These are phyloP conservation scores for Conopomorpha cramerella DNA, from an alignment of 1,140 invertebrate species.

Conservation along the genomic window DNA sequence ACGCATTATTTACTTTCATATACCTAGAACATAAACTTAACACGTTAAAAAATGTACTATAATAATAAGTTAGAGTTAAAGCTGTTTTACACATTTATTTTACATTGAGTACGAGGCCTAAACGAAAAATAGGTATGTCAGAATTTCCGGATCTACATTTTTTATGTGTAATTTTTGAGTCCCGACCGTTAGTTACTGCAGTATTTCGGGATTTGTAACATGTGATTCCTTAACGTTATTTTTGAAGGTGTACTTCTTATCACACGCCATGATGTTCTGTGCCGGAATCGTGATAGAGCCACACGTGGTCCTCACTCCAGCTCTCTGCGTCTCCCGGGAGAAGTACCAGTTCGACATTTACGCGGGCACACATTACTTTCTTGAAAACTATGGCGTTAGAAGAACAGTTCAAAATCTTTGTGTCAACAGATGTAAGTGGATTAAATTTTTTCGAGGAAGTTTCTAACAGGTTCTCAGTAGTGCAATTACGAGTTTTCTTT, in stretches of 20 bases:
- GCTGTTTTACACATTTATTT: background rate
- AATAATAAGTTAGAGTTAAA: no score
- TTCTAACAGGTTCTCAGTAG: background rate
- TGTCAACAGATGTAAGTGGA: slow-evolving; percentile 31
- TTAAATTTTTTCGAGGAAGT: no score
- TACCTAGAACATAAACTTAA: no score
- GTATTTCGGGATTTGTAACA: no score
- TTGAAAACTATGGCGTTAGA: slow-evolving; percentile 15
- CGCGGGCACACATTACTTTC: slow-evolving; percentile 27
- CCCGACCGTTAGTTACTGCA: no score
- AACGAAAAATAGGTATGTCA: background rate
- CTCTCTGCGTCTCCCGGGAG: slow-evolving; percentile 34
- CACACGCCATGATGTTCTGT: slow-evolving; percentile 43
- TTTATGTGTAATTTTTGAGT: background rate
- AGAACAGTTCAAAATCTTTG: slow-evolving; percentile 25
- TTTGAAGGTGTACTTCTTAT: slow-evolving; percentile 27
- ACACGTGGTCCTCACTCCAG: slow-evolving; percentile 33
- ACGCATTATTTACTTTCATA: no score
- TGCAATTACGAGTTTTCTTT: background rate
- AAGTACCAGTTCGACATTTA: slow-evolving; percentile 28
- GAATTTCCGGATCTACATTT: background rate
- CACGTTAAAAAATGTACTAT: no score
- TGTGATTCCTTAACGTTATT: slow-evolving; percentile 4
- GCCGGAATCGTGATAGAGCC: slow-evolving; percentile 33
- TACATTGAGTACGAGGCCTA: background rate